Evolutionary conservation across 2,797 vertebrate genomes (phyloP).

Genomic region (Karalla daura): DNA sequence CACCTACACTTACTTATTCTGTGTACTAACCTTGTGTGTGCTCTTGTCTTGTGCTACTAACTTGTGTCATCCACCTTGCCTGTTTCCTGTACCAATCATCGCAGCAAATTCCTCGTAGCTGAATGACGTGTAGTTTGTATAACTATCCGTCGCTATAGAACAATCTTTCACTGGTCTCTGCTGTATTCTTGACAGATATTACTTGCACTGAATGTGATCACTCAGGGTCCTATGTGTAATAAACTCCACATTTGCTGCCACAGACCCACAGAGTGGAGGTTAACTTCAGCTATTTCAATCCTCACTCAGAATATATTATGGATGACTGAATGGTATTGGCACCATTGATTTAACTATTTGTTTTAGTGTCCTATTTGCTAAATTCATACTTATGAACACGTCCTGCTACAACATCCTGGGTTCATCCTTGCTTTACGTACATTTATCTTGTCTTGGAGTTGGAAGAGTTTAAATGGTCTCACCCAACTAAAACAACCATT

Average conservation of each 20-base stretch:
- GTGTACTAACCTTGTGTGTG: no score
- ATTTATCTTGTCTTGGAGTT: no score
- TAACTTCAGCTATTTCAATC: slow-evolving; percentile 34
- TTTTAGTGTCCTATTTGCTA: not conserved
- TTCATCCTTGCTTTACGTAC: no score
- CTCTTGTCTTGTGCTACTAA: no score
- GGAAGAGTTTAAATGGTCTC: no score
- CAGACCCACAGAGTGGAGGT: slow-evolving; percentile 21
- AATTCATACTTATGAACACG: not conserved
- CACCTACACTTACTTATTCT: no score
- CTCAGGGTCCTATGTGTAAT: slow-evolving; percentile 1
- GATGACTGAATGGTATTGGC: slow-evolving; percentile 5
- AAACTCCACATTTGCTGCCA: slow-evolving; percentile 10
- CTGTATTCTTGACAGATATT: slow-evolving; percentile 15
- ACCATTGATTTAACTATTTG: not conserved
- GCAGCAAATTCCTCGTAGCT: no score
- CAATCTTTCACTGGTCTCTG: not conserved
- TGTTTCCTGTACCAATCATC: no score
- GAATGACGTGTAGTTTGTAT: no score
- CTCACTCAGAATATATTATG: slow-evolving; percentile 6
- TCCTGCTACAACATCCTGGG: not conserved
- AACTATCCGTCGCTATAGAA: no score
- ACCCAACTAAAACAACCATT: no score
- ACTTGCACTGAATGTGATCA: slow-evolving; percentile 20
- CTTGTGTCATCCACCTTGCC: no score